A percentile compares a stretch with the other conserved stretches of the same genome.
Evolutionary conservation across 1,140 invertebrate genomes (phyloP).

Genomic region (Aphis craccivora): DNA sequence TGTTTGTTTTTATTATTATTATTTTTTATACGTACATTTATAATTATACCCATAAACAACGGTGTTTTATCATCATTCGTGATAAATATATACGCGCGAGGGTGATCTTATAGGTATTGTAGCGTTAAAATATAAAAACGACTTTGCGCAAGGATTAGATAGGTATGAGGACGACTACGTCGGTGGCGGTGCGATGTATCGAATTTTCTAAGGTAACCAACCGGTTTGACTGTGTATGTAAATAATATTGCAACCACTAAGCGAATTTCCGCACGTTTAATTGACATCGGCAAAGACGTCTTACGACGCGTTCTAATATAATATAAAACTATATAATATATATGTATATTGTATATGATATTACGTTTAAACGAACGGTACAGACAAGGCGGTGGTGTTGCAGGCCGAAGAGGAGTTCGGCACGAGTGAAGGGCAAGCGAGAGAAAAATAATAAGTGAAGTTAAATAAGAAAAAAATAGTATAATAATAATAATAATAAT

Average conservation of each 20-base stretch:
- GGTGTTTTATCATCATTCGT: not conserved
- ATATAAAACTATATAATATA: not conserved
- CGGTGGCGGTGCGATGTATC: conserved; percentile 1
- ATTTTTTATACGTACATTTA: not conserved
- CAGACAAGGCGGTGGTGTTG: not conserved
- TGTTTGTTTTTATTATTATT: not conserved
- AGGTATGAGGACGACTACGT: not conserved
- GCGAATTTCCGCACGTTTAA: conserved; percentile 31
- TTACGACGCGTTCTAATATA: not conserved
- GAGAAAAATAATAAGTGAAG: not conserved
- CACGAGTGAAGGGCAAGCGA: not conserved
- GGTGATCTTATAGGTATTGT: not conserved
- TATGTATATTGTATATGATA: not conserved
- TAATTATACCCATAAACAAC: conserved; percentile 24
- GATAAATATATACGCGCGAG: not conserved
- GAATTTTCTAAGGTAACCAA: conserved; percentile 33
- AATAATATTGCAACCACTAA: not conserved
- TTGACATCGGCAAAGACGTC: not conserved
- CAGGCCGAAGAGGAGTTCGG: not conserved
- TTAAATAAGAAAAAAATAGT: not conserved
- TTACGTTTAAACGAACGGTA: not conserved
- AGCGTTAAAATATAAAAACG: not conserved
- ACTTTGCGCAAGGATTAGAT: not conserved
- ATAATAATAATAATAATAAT: conserved; percentile 26
- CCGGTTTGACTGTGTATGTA: conserved; percentile 10